These are phyloP conservation scores for Platyrinchus mystaceus DNA, from an alignment of 2,797 vertebrate genomes.

Conservation along the genomic window DNA sequence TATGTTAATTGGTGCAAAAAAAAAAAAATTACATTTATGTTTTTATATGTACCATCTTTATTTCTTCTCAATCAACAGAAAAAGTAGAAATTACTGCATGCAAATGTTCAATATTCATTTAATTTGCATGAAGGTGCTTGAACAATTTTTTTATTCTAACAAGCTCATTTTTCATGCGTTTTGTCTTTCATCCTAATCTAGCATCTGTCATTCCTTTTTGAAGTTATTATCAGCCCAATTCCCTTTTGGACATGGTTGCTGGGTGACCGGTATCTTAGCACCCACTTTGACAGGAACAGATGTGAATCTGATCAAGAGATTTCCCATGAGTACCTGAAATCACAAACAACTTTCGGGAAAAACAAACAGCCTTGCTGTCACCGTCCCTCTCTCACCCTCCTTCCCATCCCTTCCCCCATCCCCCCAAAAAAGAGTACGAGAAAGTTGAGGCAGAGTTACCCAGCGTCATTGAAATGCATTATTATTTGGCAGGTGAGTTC, in stretches of 20 bases:
- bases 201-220: slow-evolving; percentile 99
- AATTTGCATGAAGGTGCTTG: slow-evolving; percentile 97
- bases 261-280: slow-evolving; percentile 99
- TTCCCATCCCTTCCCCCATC: slow-evolving; percentile 23
- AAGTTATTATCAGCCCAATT: slow-evolving; percentile 99
- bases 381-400: slow-evolving; percentile 63
- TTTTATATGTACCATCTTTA: slow-evolving; percentile 76
- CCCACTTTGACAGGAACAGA: slow-evolving; percentile 99
- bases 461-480: background rate
- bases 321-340: slow-evolving; percentile 99
- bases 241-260: slow-evolving; percentile 99
- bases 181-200: slow-evolving; percentile 98
- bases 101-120: slow-evolving; percentile 87
- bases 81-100: slow-evolving; percentile 82
- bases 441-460: slow-evolving; percentile 62
- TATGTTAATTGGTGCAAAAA: slow-evolving; percentile 86
- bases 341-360: slow-evolving; percentile 98
- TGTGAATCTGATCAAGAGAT: slow-evolving; percentile 99
- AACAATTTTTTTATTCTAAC: slow-evolving; percentile 98
- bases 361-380: slow-evolving; percentile 96
- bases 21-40: slow-evolving; percentile 77
- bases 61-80: slow-evolving; percentile 80
- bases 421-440: slow-evolving; percentile 31
- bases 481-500: slow-evolving; percentile 31
- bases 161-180: slow-evolving; percentile 91